These are phyloP conservation scores for Neodiprion virginianus DNA, from an alignment of 1,140 invertebrate genomes.

Conservation along the genomic window DNA sequence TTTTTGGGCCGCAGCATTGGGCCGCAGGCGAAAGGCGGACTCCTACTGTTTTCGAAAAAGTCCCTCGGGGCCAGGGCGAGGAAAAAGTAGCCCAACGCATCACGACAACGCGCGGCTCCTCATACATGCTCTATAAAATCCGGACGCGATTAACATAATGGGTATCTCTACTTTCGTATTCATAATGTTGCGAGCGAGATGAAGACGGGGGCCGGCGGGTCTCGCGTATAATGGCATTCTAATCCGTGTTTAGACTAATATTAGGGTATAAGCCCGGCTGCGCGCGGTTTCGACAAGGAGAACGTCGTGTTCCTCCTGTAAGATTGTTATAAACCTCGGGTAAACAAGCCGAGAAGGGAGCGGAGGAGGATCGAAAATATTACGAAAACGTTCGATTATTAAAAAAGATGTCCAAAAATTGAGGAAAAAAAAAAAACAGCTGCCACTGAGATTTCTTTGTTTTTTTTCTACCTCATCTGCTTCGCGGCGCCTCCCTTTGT, in stretches of 20 bases:
- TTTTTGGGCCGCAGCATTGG: background rate
- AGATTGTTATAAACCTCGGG: background rate
- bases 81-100: background rate
- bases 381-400: background rate
- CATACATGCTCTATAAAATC: background rate
- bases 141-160: constrained; percentile 53
- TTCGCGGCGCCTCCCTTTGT: background rate
- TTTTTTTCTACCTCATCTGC: background rate
- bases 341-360: background rate
- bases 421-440: background rate
- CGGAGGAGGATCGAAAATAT: background rate
- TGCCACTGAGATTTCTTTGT: background rate
- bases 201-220: constrained; percentile 32
- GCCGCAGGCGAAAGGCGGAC: background rate
- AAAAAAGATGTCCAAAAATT: background rate
- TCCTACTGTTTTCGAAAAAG: constrained; percentile 3
- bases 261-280: constrained; percentile 42
- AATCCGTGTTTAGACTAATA: constrained; percentile 56
- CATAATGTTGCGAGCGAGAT: constrained; percentile 33
- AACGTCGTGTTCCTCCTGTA: constrained; percentile 3
- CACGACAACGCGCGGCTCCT: background rate
- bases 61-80: background rate
- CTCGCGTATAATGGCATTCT: constrained; percentile 48
- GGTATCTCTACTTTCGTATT: constrained; percentile 52
- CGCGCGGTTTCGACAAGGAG: constrained; percentile 23